Percentiles rank a stretch among this genome's conserved stretches.
Evolutionary conservation across 2,888 invertebrate genomes (phyloP).

Genomic region (Xylophagus ater): DNA sequence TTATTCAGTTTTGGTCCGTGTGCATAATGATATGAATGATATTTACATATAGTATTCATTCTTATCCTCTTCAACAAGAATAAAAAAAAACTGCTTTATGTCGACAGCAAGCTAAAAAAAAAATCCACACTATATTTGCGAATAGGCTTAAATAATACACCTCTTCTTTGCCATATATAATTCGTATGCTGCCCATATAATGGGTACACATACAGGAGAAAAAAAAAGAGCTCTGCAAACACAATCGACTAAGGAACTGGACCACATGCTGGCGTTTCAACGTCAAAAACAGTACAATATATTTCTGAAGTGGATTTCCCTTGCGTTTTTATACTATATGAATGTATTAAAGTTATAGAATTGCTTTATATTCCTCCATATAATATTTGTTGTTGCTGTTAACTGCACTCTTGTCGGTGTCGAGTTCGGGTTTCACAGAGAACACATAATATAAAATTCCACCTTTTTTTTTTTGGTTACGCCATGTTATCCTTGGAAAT

Average conservation of each 20-base stretch:
- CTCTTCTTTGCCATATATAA: constrained; percentile 4
- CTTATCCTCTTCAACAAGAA: not conserved
- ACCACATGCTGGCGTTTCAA: constrained; percentile 16
- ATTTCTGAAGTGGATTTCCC: constrained; percentile 15
- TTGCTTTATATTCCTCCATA: constrained; percentile 7
- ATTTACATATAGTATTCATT: not conserved
- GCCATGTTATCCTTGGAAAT: too few species aligned
- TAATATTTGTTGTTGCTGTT: constrained; percentile 5
- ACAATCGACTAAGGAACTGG: constrained; percentile 9
- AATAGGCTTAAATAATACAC: constrained; percentile 12
- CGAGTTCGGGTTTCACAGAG: too few species aligned
- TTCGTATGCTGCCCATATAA: too few species aligned
- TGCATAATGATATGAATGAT: not conserved
- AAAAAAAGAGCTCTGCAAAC: constrained; percentile 13
- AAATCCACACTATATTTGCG: constrained; percentile 14
- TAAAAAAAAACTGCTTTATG: constrained; percentile 1
- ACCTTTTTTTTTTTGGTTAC: too few species aligned
- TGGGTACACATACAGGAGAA: constrained; percentile 5
- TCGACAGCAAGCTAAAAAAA: constrained; percentile 4
- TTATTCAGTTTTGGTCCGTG: not conserved
- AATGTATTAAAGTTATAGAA: constrained; percentile 6
- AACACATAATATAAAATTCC: too few species aligned
- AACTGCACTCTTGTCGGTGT: too few species aligned
- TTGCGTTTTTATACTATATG: constrained; percentile 4
- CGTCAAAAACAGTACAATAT: constrained; percentile 14